Evolutionary conservation across 2,113 vertebrate genomes (phyloP).

Genomic region (Tamias sibiricus): DNA sequence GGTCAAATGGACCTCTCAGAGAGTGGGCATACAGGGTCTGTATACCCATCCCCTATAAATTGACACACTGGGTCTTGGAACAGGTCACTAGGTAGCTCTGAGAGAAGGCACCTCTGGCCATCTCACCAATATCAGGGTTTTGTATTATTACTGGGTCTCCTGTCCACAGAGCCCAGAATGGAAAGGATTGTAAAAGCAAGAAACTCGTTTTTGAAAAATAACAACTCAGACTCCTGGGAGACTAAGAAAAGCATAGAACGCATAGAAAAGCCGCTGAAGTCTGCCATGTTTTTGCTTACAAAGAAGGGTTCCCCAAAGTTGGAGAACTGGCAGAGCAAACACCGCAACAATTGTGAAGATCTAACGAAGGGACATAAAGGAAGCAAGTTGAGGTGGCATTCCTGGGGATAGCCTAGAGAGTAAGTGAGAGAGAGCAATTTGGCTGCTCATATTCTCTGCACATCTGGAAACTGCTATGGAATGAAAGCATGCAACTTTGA

Average conservation of each 20-base stretch:
- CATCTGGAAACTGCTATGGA: neutral
- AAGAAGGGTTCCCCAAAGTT: neutral
- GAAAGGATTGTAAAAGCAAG: neutral
- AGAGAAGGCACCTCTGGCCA: neutral
- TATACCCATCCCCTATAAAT: neutral
- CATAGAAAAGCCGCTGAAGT: neutral
- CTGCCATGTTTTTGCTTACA: neutral
- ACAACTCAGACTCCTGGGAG: neutral
- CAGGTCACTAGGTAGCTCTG: neutral
- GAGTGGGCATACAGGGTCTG: neutral
- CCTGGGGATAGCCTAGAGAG: neutral
- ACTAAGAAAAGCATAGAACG: neutral
- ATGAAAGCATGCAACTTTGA: neutral
- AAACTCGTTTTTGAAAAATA: neutral
- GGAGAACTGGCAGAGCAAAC: neutral
- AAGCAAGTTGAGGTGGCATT: neutral
- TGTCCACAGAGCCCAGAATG: neutral
- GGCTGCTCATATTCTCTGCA: neutral
- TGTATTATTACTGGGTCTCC: neutral
- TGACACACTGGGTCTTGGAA: neutral
- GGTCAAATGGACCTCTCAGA: neutral
- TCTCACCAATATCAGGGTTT: neutral
- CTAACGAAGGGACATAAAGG: neutral
- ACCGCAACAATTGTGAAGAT: neutral
- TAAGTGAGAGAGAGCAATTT: neutral